Conservation (phyloP, 1,140 invertebrate genomes). For the Vanessa atalanta region DNA sequence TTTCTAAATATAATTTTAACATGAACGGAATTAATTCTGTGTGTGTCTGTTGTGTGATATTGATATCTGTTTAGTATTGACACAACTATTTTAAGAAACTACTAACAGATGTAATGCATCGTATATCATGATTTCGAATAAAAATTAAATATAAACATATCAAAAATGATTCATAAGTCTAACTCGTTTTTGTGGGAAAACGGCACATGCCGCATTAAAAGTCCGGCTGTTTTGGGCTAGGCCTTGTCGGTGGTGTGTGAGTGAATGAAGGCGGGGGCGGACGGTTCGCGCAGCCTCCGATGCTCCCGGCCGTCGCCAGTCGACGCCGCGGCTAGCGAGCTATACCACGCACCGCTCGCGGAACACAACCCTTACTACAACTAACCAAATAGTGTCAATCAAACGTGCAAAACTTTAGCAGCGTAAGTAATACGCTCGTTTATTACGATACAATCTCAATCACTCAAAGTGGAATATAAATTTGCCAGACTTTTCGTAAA, state of each 20-base stretch:
- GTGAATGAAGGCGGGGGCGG: conserved; percentile 76
- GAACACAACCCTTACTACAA: conserved; percentile 37
- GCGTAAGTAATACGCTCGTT: conserved; percentile 61
- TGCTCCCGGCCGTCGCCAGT: conserved; percentile 63
- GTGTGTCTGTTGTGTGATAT: not conserved
- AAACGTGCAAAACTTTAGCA: conserved; percentile 63
- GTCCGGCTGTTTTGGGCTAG: conserved; percentile 73
- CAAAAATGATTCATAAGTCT: conserved; percentile 16
- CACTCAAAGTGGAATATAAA: conserved; percentile 27
- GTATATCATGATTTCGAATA: not conserved
- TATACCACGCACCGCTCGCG: conserved; percentile 55
- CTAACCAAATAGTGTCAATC: conserved; percentile 64
- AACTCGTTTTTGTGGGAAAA: conserved; percentile 60
- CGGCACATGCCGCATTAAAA: conserved; percentile 70
- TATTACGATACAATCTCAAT: not conserved
- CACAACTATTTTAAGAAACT: too few species aligned
- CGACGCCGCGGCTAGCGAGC: conserved; percentile 63
- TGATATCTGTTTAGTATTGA: too few species aligned
- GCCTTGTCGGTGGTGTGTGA: conserved; percentile 56
- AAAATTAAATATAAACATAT: not conserved
- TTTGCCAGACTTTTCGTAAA: conserved; percentile 56
- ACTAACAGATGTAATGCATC: too few species aligned
- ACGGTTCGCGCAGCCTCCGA: conserved; percentile 70
- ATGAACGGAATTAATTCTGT: not conserved
- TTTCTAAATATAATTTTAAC: not conserved